Evolutionary conservation across 2,797 vertebrate genomes (phyloP).

Genomic region (Sternotherus odoratus): DNA sequence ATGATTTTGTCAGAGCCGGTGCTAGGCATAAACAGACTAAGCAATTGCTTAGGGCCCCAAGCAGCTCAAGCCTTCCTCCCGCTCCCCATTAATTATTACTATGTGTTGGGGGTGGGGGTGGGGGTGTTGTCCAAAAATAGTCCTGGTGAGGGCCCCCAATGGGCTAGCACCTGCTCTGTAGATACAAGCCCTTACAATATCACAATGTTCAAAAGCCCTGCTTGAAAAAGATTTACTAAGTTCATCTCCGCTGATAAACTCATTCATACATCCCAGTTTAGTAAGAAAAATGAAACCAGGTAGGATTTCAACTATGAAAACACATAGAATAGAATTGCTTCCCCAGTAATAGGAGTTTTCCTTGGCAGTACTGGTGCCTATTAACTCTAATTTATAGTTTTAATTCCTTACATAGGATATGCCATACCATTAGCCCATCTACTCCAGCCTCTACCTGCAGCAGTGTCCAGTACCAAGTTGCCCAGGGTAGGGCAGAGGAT

Average conservation of each 20-base stretch:
- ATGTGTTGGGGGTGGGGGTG: too few relatives aligned
- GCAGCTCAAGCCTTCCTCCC: not conserved
- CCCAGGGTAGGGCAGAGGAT: too few relatives aligned
- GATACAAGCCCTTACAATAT: not conserved
- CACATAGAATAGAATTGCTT: not conserved
- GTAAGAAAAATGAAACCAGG: not conserved
- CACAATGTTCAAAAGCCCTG: not conserved
- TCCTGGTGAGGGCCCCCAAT: too few relatives aligned
- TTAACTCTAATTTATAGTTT: not conserved
- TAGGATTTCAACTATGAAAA: not conserved
- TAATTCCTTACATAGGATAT: not conserved
- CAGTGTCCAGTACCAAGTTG: not conserved
- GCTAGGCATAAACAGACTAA: not conserved
- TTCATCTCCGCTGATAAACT: conserved; percentile 2
- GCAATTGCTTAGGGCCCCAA: not conserved
- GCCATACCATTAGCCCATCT: not conserved
- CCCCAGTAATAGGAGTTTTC: not conserved
- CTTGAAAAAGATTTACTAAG: not conserved
- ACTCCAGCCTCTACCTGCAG: not conserved
- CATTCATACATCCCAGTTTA: conserved; percentile 11
- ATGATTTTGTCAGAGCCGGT: not conserved
- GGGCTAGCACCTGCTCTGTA: not conserved
- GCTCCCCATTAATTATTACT: not conserved
- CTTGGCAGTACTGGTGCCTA: not conserved
- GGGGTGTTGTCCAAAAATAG: too few relatives aligned